phyloP scores from a whole-genome alignment of 2,113 vertebrate species.

The Dendrocopos noguchii region DNA sequence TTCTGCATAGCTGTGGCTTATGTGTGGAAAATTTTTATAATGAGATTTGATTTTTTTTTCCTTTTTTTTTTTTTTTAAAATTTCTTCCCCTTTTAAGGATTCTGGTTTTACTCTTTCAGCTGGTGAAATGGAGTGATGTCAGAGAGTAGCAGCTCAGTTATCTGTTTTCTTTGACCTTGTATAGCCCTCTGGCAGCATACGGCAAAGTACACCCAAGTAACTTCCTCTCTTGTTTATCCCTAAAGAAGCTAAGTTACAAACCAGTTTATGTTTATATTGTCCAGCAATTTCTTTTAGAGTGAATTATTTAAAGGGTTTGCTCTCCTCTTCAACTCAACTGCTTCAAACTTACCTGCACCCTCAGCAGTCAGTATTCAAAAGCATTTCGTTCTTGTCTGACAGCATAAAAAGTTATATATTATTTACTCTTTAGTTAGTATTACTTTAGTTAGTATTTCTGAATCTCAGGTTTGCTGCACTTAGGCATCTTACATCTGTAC shows the following conservation, averaged over 20 bases:
- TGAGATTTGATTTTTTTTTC: background rate
- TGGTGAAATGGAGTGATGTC: background rate
- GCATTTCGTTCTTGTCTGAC: background rate
- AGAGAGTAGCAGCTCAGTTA: background rate
- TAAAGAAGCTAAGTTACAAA: background rate
- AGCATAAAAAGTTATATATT: background rate
- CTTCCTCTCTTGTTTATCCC: background rate
- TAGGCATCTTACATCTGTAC: background rate
- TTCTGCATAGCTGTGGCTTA: background rate
- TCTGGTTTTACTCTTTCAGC: background rate
- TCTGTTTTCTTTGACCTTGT: background rate
- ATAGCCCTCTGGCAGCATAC: background rate
- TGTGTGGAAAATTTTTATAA: background rate
- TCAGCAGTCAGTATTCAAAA: background rate
- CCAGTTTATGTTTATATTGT: background rate
- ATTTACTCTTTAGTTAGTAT: background rate
- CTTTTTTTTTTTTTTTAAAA: background rate
- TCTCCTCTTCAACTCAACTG: background rate
- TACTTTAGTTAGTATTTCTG: conserved; percentile 3
- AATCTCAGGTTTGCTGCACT: background rate
- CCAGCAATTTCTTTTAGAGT: background rate
- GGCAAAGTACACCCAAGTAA: background rate
- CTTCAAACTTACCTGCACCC: background rate
- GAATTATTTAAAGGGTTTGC: background rate
- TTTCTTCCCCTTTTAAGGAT: background rate